Percentiles rank a stretch among this genome's conserved stretches.
Conservation (phyloP, 2,113 vertebrate species). For the Callipepla squamata region DNA sequence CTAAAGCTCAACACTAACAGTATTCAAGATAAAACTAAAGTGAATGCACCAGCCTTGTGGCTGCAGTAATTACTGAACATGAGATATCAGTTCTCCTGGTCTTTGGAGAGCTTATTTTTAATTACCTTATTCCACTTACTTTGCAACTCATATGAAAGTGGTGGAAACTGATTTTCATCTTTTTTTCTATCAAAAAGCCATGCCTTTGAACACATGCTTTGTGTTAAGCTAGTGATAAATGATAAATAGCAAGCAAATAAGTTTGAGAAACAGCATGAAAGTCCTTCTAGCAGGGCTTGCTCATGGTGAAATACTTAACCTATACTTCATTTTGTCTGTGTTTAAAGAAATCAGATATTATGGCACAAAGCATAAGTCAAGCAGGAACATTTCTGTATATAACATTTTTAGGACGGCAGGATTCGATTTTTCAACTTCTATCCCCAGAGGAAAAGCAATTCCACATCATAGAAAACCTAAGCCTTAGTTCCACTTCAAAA, state of each 20-base stretch:
- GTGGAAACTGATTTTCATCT: not conserved
- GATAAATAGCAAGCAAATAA: not conserved
- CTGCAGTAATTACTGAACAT: not conserved
- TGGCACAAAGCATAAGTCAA: not conserved
- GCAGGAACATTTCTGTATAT: not conserved
- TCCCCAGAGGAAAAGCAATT: not conserved
- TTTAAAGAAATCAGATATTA: slow-evolving; percentile 5
- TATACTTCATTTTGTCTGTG: not conserved
- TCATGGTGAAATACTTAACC: not conserved
- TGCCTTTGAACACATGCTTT: not conserved
- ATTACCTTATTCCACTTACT: not conserved
- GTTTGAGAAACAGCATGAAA: not conserved
- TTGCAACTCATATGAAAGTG: not conserved
- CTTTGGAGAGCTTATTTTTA: not conserved
- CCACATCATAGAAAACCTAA: not conserved
- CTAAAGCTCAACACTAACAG: not conserved
- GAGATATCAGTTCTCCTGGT: not conserved
- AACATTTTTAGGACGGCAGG: not conserved
- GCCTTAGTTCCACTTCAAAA: not conserved
- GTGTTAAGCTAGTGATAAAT: not conserved
- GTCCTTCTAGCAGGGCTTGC: not conserved
- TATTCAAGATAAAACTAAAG: slow-evolving; percentile 45
- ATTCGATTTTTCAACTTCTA: not conserved
- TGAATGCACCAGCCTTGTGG: not conserved
- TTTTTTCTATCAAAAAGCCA: not conserved